Percentiles rank a stretch among this genome's conserved stretches.
Evolutionary conservation across 1,140 invertebrate genomes (phyloP).

Genomic region (Lordiphosa collinella): DNA sequence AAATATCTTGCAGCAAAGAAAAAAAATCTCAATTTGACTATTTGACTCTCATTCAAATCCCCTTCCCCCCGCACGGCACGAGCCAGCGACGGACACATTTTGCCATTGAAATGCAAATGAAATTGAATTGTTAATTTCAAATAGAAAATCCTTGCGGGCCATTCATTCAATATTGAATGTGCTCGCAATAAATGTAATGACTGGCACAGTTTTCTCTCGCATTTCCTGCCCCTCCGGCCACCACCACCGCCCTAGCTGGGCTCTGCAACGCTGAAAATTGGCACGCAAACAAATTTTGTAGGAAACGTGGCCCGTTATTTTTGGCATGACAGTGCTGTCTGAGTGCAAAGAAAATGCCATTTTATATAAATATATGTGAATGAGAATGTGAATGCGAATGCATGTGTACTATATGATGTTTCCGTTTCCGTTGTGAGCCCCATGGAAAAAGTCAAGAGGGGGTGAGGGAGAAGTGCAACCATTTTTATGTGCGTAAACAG

Average conservation of each 20-base stretch:
- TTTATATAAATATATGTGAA: slow-evolving; percentile 25
- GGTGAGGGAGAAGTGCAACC: slow-evolving; percentile 4
- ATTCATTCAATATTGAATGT: slow-evolving; percentile 77
- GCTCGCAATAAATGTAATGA: slow-evolving; percentile 77
- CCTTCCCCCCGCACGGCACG: slow-evolving; percentile 13
- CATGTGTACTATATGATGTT: slow-evolving; percentile 59
- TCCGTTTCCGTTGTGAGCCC: slow-evolving; percentile 57
- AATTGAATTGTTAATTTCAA: slow-evolving; percentile 78
- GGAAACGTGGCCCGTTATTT: slow-evolving; percentile 72
- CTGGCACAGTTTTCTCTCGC: slow-evolving; percentile 63
- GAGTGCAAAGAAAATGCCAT: slow-evolving; percentile 45
- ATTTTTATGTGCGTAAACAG: slow-evolving; percentile 47
- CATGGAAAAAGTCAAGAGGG: slow-evolving; percentile 25
- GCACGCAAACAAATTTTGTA: slow-evolving; percentile 76
- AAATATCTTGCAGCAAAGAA: slow-evolving; percentile 41
- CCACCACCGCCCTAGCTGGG: background rate
- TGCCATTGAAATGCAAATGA: slow-evolving; percentile 75
- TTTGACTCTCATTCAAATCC: slow-evolving; percentile 3
- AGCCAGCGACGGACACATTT: slow-evolving; percentile 56
- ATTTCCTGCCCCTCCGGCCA: slow-evolving; percentile 10
- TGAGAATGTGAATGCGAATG: slow-evolving; percentile 4
- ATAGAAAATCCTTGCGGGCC: slow-evolving; percentile 73
- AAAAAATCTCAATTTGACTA: slow-evolving; percentile 28
- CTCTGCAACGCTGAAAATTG: slow-evolving; percentile 50
- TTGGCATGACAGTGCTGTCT: slow-evolving; percentile 44